Evolutionary conservation across 2,797 vertebrate species (phyloP).

Genomic region (Xenops minutus): DNA sequence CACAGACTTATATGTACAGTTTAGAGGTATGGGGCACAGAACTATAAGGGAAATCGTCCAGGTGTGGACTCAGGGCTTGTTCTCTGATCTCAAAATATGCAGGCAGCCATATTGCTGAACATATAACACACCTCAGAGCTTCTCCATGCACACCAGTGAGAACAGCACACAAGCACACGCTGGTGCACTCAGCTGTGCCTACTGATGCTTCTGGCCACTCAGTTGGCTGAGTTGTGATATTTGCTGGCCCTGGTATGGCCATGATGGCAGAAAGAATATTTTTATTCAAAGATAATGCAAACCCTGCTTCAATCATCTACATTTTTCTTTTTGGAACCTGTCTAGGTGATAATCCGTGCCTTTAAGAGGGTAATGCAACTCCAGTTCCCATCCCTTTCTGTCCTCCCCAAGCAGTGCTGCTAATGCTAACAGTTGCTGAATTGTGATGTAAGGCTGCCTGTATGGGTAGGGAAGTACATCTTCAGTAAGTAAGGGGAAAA

Average conservation of each 20-base stretch:
- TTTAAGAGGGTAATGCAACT: not conserved
- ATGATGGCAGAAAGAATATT: not conserved
- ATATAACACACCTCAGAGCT: not conserved
- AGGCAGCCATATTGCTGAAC: not conserved
- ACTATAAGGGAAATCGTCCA: not conserved
- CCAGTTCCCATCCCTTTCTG: not conserved
- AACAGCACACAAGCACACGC: not conserved
- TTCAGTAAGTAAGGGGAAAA: not conserved
- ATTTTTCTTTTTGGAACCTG: not conserved
- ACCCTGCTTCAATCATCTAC: not conserved
- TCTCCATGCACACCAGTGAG: not conserved
- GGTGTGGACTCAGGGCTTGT: not conserved
- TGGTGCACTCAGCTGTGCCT: not conserved
- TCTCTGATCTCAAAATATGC: not conserved
- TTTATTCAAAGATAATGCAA: not conserved
- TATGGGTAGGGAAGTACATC: not conserved
- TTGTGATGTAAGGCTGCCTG: not conserved
- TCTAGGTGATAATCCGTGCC: not conserved
- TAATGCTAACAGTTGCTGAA: not conserved
- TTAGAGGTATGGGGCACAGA: not conserved
- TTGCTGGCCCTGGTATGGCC: not conserved
- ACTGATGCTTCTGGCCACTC: not conserved
- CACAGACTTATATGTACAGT: accelerated
- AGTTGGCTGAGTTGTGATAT: not conserved
- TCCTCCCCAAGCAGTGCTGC: not conserved